Base-by-base conservation (phyloP, 1,140 invertebrate genomes). In the Drosophila littoralis region DNA sequence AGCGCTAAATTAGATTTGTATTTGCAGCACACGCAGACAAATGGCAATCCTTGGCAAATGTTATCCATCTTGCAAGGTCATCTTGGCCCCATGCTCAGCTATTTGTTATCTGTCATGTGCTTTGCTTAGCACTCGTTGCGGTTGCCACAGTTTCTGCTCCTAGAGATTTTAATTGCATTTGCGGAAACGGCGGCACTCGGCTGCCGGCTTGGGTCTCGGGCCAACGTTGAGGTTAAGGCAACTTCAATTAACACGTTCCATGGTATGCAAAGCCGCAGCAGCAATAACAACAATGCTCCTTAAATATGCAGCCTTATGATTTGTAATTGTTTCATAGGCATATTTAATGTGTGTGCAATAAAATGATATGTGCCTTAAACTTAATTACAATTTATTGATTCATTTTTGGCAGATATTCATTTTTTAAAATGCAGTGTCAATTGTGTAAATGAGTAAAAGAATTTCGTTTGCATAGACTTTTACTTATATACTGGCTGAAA, bases 111-210 rank as follows among this genome's bases (percentile, higher is more conserved):
- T 82, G 79, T 70, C 74, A 64, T 74, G 65, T 57, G 61, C 60
- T 54, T 48, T 63, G 13, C 38, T 54, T 45, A 17, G 43, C 46
- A 12, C 28, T 43, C 42, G 52, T 71, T 79, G 66, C 35, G 67
- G 71, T 54, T 76, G 59, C 69, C 64, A 52, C 70, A 72, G 57
- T 73, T 67, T 60, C 64, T 45, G 65, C 66, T 64, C 33, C 60
- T 65, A 54, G 61, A 68, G 84, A 89, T 83, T 88, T 88, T 88
- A 88, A 88, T 88, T 88, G 79, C 84, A 83, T 88, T 89, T 80
- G 61, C 52, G 64, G 72, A 72, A 28, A 52, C 64, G 52, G 60
- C 71, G 73, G 67, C 79, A 73, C 45, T 57, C 78, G 70, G 63
- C 82, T 55, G 64, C 22, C 50, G 33, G 33, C n/a, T 59, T 17